Conservation (phyloP, 2,888 invertebrate species). For the Pedicia rivosa region DNA sequence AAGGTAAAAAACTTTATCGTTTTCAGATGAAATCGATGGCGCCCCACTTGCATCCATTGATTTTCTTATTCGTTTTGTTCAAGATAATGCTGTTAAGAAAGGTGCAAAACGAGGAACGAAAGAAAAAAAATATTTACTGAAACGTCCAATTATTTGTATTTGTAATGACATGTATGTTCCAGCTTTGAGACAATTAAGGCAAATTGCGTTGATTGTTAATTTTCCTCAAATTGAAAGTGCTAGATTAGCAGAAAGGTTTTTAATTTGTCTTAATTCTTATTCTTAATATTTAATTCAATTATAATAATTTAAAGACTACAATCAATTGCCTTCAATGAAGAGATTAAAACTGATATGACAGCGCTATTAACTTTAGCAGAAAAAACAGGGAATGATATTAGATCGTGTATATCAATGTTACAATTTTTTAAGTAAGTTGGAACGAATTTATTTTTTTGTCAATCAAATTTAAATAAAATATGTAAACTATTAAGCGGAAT, state of each 20-base stretch:
- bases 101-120: constrained; percentile 28
- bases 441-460: constrained; percentile 8
- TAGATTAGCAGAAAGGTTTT: constrained; percentile 37
- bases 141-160: constrained; percentile 88
- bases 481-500: constrained; percentile 16
- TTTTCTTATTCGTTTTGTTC: constrained; percentile 63
- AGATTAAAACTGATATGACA: constrained; percentile 49
- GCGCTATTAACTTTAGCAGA: constrained; percentile 62
- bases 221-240: constrained; percentile 42
- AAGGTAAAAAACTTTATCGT: no score
- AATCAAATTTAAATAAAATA: neutral
- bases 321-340: constrained; percentile 45
- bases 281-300: no score
- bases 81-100: constrained; percentile 36
- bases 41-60: constrained; percentile 82
- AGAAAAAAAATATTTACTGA: constrained; percentile 41
- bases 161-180: constrained; percentile 91
- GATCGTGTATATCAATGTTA: constrained; percentile 80
- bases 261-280: neutral
- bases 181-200: constrained; percentile 64
- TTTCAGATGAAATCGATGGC: constrained; percentile 91
- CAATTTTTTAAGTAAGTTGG: constrained; percentile 52
- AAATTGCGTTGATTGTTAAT: constrained; percentile 57
- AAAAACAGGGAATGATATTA: constrained; percentile 75
- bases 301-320: neutral